Conservation (phyloP, 2,888 invertebrate species). For the Amphipoea oculea region DNA sequence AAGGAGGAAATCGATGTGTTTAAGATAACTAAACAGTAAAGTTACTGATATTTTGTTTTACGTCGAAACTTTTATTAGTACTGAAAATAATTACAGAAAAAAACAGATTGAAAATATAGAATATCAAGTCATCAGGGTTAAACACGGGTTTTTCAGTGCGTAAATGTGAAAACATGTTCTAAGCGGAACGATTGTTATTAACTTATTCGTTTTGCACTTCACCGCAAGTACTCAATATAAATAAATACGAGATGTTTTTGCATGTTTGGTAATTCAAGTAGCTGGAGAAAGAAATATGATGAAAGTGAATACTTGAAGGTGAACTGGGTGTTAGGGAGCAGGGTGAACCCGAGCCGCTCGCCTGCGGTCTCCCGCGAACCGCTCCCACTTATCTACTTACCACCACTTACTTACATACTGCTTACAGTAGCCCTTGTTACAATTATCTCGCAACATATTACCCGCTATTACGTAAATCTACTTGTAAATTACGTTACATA, state of each 20-base stretch:
- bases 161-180: constrained; percentile 7
- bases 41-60: background rate
- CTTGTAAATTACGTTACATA: constrained; percentile 42
- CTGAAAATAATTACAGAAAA: background rate
- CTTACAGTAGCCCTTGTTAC: constrained; percentile 59
- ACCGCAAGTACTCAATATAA: constrained; percentile 17
- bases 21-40: background rate
- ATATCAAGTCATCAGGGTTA: background rate
- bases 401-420: constrained; percentile 42
- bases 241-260: constrained; percentile 39
- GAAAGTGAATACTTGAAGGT: constrained; percentile 83
- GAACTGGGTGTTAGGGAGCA: constrained; percentile 74
- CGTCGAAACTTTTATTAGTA: background rate
- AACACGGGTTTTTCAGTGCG: constrained; percentile 4
- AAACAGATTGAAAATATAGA: background rate
- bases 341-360: constrained; percentile 78
- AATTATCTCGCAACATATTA: constrained; percentile 46
- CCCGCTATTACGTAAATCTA: constrained; percentile 44
- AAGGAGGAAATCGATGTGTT: background rate
- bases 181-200: constrained; percentile 2
- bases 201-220: constrained; percentile 11
- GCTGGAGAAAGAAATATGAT: constrained; percentile 73
- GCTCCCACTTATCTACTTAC: constrained; percentile 52
- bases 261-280: constrained; percentile 73
- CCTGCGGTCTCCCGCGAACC: constrained; percentile 76